Percentiles rank a stretch among this genome's conserved stretches.
phyloP scores from a whole-genome alignment of 2,888 invertebrate species.

The Eupithecia dodoneata region DNA sequence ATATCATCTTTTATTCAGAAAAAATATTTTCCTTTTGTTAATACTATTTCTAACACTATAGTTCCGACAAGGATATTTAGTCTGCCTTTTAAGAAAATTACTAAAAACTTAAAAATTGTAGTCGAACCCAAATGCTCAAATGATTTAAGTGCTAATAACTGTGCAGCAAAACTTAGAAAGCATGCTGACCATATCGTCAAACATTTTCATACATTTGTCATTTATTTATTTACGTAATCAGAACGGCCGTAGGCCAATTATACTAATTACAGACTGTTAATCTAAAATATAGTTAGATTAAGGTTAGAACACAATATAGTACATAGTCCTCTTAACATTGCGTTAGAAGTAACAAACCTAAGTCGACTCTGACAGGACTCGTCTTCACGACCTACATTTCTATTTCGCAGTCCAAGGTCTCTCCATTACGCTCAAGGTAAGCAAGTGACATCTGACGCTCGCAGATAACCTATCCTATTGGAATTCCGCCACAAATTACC shows the following conservation, averaged over 20 bases:
- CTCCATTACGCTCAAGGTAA: background rate
- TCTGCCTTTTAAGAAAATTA: too few relatives aligned
- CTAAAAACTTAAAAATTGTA: too few relatives aligned
- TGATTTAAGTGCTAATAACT: background rate
- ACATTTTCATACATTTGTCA: background rate
- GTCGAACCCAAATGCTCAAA: background rate
- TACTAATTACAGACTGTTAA: too few relatives aligned
- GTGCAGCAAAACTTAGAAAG: background rate
- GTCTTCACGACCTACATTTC: background rate
- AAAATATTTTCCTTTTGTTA: too few relatives aligned
- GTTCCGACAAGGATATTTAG: too few relatives aligned
- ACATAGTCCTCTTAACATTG: background rate
- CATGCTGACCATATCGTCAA: background rate
- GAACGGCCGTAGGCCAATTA: too few relatives aligned
- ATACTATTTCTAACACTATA: too few relatives aligned
- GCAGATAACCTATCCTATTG: background rate
- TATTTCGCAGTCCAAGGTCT: background rate
- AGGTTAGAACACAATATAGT: too few relatives aligned
- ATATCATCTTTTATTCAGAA: too few relatives aligned
- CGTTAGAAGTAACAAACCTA: background rate
- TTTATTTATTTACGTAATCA: too few relatives aligned
- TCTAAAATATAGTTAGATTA: too few relatives aligned
- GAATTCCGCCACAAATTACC: background rate
- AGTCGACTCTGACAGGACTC: background rate
- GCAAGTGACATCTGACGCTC: background rate